Conservation (phyloP, 2,888 invertebrate species). For the Archips crataeganus region DNA sequence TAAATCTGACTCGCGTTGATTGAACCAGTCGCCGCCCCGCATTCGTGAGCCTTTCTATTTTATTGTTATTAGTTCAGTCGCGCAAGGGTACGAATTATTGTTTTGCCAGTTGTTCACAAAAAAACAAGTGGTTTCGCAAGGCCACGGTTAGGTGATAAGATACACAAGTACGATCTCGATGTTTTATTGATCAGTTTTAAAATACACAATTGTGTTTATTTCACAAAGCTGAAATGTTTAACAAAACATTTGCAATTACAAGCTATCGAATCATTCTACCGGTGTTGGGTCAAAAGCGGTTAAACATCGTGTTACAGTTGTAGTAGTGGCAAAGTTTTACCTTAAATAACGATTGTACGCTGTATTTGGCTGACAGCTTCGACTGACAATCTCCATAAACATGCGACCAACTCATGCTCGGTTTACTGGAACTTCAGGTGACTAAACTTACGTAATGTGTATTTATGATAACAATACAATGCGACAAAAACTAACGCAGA, state of each 20-base stretch:
- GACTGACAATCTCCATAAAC: not conserved
- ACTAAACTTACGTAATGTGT: constrained; percentile 38
- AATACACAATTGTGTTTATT: not conserved
- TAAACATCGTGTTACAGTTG: constrained; percentile 9
- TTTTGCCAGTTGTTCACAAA: constrained; percentile 81
- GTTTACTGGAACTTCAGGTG: constrained; percentile 9
- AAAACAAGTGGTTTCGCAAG: constrained; percentile 60
- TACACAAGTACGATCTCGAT: not conserved
- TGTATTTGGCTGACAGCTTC: constrained; percentile 3
- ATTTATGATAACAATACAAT: constrained; percentile 41
- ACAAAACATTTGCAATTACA: constrained; percentile 6
- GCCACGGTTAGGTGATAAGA: constrained; percentile 31
- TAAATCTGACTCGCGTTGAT: constrained; percentile 85
- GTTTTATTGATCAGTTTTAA: not conserved
- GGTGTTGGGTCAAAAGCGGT: not conserved
- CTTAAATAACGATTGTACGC: constrained; percentile 2
- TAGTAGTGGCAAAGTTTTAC: constrained; percentile 1
- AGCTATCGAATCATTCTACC: constrained; percentile 5
- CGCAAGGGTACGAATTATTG: constrained; percentile 84
- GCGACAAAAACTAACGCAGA: constrained; percentile 42
- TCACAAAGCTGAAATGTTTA: not conserved
- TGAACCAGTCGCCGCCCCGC: constrained; percentile 82
- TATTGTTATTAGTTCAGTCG: constrained; percentile 84
- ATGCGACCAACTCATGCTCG: constrained; percentile 1
- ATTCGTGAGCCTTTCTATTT: constrained; percentile 82